Evolutionary conservation across 2,113 vertebrate species (phyloP).

Genomic region (Isichthys henryi): DNA sequence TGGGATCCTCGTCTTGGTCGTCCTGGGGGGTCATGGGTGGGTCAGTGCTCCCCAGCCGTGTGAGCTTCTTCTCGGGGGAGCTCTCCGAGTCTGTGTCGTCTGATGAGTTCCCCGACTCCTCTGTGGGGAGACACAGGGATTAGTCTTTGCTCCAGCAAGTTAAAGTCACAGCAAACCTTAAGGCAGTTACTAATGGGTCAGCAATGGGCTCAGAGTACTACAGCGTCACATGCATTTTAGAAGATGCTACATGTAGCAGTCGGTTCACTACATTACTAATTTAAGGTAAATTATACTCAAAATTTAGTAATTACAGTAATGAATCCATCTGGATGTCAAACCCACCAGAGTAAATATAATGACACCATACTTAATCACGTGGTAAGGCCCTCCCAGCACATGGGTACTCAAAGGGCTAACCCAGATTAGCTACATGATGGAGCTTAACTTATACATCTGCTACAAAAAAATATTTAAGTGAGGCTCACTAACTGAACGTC

Average conservation of each 20-base stretch:
- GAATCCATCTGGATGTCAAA: background rate
- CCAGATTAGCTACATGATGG: background rate
- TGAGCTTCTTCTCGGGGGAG: constrained; percentile 58
- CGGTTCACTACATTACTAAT: background rate
- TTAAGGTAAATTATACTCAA: background rate
- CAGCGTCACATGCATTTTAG: background rate
- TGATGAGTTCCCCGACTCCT: constrained; percentile 65
- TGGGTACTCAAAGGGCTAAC: background rate
- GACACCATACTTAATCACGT: background rate
- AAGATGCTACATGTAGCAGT: background rate
- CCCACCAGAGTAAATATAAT: background rate
- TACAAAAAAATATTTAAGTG: background rate
- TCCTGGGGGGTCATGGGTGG: constrained; percentile 34
- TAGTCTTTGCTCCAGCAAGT: too few relatives aligned
- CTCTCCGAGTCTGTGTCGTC: constrained; percentile 62
- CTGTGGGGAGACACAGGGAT: constrained; percentile 20
- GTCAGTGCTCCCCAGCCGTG: constrained; percentile 61
- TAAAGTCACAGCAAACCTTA: background rate
- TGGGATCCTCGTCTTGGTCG: constrained; percentile 42
- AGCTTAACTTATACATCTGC: background rate
- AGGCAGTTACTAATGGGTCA: background rate
- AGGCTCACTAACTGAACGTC: background rate
- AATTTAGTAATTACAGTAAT: background rate
- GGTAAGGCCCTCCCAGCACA: background rate
- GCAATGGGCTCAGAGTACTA: background rate